Evolutionary conservation across 1,140 invertebrate genomes (phyloP).

Genomic region (Trachymyrmex cornetzi): DNA sequence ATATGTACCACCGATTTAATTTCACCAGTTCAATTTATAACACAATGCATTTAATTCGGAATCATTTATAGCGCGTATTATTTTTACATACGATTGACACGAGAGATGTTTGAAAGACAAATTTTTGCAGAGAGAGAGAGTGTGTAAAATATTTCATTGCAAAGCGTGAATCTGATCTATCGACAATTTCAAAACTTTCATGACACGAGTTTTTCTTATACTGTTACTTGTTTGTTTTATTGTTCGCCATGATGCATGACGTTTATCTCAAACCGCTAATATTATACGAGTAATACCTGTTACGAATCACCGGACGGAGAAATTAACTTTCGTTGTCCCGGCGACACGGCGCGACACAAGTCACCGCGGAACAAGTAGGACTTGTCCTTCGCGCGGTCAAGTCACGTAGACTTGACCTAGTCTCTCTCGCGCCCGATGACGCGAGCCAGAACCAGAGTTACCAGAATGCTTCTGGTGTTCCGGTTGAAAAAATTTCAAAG

Average conservation of each 20-base stretch:
- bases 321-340: slow-evolving; percentile 68
- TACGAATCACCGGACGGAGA: slow-evolving; percentile 30
- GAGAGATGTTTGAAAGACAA: neutral
- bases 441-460: slow-evolving; percentile 75
- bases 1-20: neutral
- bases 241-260: neutral
- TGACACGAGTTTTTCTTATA: neutral
- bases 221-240: neutral
- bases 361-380: slow-evolving; percentile 70
- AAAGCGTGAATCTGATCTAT: neutral
- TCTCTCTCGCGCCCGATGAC: slow-evolving; percentile 56
- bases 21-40: neutral
- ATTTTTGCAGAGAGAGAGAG: neutral
- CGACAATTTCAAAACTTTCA: neutral
- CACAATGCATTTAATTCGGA: neutral
- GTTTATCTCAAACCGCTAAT: slow-evolving; percentile 23
- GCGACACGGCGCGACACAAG: slow-evolving; percentile 55
- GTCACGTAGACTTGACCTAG: slow-evolving; percentile 78
- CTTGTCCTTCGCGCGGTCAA: slow-evolving; percentile 77
- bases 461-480: slow-evolving; percentile 67
- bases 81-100: neutral
- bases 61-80: neutral
- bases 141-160: neutral
- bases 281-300: neutral
- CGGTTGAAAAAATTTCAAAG: slow-evolving; percentile 74